Conservation (phyloP, 2,113 vertebrate genomes). For the Pteropus alecto region DNA sequence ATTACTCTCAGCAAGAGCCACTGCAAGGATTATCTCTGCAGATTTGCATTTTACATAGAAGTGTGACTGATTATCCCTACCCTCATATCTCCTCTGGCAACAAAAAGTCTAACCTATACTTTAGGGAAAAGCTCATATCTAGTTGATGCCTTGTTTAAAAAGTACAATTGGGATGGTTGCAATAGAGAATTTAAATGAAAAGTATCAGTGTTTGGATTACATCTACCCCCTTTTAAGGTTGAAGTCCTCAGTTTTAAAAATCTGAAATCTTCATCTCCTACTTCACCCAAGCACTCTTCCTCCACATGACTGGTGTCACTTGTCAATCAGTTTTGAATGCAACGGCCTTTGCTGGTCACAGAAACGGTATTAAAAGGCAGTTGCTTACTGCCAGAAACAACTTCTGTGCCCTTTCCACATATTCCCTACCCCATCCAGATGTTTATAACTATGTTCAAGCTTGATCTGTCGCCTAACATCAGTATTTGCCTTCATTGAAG, state of each 20-base stretch:
- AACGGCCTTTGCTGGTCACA: not conserved
- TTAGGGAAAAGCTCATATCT: constrained; percentile 70
- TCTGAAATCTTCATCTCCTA: constrained; percentile 1
- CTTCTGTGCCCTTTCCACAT: not conserved
- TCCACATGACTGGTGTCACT: not conserved
- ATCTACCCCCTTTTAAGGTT: not conserved
- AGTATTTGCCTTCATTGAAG: not conserved
- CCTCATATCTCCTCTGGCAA: constrained; percentile 29
- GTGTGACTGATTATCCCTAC: constrained; percentile 71
- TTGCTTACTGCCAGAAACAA: not conserved
- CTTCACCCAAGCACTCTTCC: not conserved
- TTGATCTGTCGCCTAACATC: not conserved
- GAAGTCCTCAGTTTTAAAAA: not conserved
- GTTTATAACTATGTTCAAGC: constrained; percentile 13
- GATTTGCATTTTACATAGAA: constrained; percentile 71
- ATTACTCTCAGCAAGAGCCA: constrained; percentile 66
- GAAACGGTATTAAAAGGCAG: not conserved
- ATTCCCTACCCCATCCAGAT: not conserved
- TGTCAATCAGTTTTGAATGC: not conserved
- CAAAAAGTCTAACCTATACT: constrained; percentile 64
- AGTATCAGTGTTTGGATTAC: constrained; percentile 52
- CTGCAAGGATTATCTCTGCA: constrained; percentile 54
- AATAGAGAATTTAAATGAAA: constrained; percentile 58
- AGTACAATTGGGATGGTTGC: constrained; percentile 70
- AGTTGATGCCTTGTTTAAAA: constrained; percentile 62